A percentile compares a stretch with the other conserved stretches of the same genome.
Evolutionary conservation across 2,797 vertebrate species (phyloP).

Genomic region (Euphonia xanthogaster): DNA sequence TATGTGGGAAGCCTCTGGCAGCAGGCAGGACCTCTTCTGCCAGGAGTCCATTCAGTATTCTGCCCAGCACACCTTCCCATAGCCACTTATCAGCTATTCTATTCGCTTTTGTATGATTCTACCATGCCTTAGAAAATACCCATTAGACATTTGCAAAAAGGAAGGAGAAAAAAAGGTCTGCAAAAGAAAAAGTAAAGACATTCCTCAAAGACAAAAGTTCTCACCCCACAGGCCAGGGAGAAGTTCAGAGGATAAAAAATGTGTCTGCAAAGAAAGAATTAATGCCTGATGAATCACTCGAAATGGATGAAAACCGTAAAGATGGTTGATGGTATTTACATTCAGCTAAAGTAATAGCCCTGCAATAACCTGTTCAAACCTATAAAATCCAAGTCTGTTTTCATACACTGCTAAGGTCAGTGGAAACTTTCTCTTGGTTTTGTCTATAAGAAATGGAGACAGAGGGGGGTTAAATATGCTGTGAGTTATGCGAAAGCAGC

Average conservation of each 20-base stretch:
- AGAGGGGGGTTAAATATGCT: not conserved
- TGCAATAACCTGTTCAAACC: not conserved
- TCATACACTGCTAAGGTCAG: not conserved
- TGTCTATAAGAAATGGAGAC: not conserved
- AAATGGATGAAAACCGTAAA: not conserved
- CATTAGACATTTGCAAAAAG: not conserved
- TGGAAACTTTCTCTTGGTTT: not conserved
- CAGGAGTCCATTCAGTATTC: not conserved
- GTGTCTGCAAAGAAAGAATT: not conserved
- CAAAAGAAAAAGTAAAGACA: not conserved
- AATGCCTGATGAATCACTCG: not conserved
- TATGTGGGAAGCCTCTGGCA: not conserved
- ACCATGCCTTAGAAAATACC: not conserved
- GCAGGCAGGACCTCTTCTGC: not conserved
- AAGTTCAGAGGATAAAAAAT: not conserved
- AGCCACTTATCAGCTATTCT: not conserved
- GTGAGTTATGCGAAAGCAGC: not conserved
- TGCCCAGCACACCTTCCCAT: not conserved
- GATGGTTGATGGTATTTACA: not conserved
- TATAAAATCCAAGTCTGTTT: not conserved
- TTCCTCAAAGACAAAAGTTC: not conserved
- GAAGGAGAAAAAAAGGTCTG: not conserved
- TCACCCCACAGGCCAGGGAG: not conserved
- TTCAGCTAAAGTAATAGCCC: not conserved
- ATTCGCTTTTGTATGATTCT: not conserved